phyloP scores from a whole-genome alignment of 2,888 invertebrate species.

The Anorthoa munda region DNA sequence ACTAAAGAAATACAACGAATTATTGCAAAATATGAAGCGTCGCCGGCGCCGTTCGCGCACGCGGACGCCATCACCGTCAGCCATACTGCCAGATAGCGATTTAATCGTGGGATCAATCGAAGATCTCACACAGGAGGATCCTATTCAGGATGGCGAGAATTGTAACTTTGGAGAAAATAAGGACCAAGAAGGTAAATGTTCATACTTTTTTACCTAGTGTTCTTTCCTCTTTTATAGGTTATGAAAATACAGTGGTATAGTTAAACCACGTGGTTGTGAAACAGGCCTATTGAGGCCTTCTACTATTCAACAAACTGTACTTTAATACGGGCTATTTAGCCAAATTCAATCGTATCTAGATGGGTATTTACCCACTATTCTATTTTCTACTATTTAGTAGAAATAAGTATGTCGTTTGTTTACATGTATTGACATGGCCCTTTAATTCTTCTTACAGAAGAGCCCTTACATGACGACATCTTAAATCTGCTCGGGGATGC shows the following conservation, averaged over 20 bases:
- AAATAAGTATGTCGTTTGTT: background rate
- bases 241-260: background rate
- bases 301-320: background rate
- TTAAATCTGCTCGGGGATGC: slow-evolving; percentile 1
- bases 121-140: background rate
- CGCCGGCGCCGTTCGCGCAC: background rate
- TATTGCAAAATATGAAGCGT: slow-evolving; percentile 1
- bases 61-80: background rate
- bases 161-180: background rate
- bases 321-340: background rate
- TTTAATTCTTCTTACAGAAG: background rate
- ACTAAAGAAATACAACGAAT: background rate
- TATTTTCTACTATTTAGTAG: background rate
- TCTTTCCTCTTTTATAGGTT: background rate
- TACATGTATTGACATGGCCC: no score
- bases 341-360: background rate
- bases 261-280: background rate
- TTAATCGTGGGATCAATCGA: background rate
- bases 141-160: background rate
- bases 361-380: background rate
- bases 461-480: background rate
- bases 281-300: background rate
- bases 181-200: background rate
- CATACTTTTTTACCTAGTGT: no score
- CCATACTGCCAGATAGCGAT: background rate